Evolutionary conservation across 2,888 invertebrate genomes (phyloP), one percentile per base, ranked within the genome.

Genomic region (Caenorhabditis wallacei): DNA sequence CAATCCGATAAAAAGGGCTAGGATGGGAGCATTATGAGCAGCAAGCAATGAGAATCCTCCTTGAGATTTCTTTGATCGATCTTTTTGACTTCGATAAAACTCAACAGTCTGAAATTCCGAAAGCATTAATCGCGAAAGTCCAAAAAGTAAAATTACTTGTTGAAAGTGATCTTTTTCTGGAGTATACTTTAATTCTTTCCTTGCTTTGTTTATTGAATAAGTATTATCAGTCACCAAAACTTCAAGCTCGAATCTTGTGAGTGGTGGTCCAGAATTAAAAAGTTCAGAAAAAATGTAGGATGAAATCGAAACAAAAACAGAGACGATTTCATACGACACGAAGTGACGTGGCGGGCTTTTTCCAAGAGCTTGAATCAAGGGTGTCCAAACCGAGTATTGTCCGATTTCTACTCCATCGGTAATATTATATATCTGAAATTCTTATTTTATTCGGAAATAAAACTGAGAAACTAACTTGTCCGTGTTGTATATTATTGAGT

Each of bases 141-240:
- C n/a, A n/a, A 40, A 40, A 13, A 5, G 30, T 30, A 30, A 30
- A 5, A 30, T 30, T 18, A 75, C 75, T 16, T 68, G 18, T 7
- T 48, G 1, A 8, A 75, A 66, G 7, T 37, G 37, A 18, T 78
- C 63, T 22, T 69, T 69, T 37, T 35, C 24, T 8, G 84, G 84
- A 20, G n/a, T 18, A 37, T 64, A 84, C 0, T 51, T 64, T 0
- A 84, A 53, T 20, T 84, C 84, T 20, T 54, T 46, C 51, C 46
- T 22, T 0, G 84, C 84, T 13, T 59, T 43, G 24, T 80, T 76
- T 5, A 84, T 84, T 0, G 78, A 80, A 54, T 80, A 84, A 5
- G 84, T 84, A 69, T 84, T 84, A 13, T 68, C 72, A 3, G 68
- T 64, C 0, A 69, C 76, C 2, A 81, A 40, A 18, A 81, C 69